Evolutionary conservation across 2,888 invertebrate genomes (phyloP), one percentile per base, ranked within the genome.

Genomic region (Tubiluchus corallicola): DNA sequence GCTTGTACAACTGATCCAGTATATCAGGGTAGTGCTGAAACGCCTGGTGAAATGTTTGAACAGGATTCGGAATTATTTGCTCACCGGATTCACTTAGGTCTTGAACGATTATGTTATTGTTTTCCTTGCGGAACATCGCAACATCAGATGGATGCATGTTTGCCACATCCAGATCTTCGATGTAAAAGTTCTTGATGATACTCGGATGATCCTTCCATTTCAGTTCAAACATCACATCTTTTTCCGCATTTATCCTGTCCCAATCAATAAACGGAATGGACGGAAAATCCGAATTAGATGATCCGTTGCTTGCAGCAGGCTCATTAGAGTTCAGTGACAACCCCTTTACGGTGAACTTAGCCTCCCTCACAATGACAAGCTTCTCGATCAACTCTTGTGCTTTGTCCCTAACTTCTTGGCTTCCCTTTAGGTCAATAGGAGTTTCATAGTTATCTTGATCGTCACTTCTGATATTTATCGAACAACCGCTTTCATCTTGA

Each of bases 141-240:
- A 79, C 79, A 52, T 81, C 72, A 4, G 71, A 68, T 0, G 67
- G 57, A 0, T 73, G 55, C 73, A 87, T 74, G 3, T 69, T 68
- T 2, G 75, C 66, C 1, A 90, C 75, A 40, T 67, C 70, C 0
- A 76, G 73, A 54, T 77, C 73, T 68, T 90, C 88, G 43, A 71
- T 63, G 55, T 92, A 92, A 57, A 90, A 87, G 51, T 81, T 65
- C 64, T 90, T 90, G 0, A 71, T 65, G 15, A 90, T 70, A 2
- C 72, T 68, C 0, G 79, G 77, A 17, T 74, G 67, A 48, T 72
- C 21, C 19, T 40, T 42, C 49, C 46, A 71, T 0, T 70, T 68
- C 75, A 77, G 81, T 50, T 73, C 71, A 40, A 67, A 70, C 43
- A 69, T 67, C 48, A 74, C 71, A 39, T 52, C 51, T 20, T 43